phyloP scores from a whole-genome alignment of 2,797 vertebrate genomes.

The Poliocrania exsul region DNA sequence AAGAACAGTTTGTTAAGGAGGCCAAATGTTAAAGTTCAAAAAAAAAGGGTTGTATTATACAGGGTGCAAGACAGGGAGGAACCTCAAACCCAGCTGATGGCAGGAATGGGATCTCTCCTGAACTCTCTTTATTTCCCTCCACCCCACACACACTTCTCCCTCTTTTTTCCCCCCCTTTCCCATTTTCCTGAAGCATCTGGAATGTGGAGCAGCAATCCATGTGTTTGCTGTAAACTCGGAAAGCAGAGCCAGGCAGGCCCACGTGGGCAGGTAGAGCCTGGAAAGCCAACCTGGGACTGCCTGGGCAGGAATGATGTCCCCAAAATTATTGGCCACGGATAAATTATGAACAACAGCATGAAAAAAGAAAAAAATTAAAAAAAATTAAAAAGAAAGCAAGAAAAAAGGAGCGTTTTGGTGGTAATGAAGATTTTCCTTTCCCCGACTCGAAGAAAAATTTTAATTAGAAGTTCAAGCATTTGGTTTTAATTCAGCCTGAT shows the following conservation, averaged over 20 bases:
- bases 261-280: slow-evolving; percentile 50
- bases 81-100: neutral
- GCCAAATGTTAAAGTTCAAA: slow-evolving; percentile 71
- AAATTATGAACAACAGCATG: neutral
- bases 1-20: slow-evolving; percentile 71
- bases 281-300: neutral
- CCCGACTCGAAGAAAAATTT: slow-evolving; percentile 14
- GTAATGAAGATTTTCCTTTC: slow-evolving; percentile 49
- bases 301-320: neutral
- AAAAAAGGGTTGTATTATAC: slow-evolving; percentile 50
- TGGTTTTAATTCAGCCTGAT: slow-evolving; percentile 63
- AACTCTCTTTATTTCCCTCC: neutral
- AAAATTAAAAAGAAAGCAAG: neutral
- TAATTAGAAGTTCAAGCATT: slow-evolving; percentile 60
- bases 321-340: neutral
- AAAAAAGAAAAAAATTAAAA: neutral
- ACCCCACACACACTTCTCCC: neutral
- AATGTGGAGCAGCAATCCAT: slow-evolving; percentile 51
- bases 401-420: neutral
- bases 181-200: slow-evolving; percentile 51
- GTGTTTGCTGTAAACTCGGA: slow-evolving; percentile 58
- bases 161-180: neutral
- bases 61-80: neutral
- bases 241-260: slow-evolving; percentile 35
- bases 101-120: neutral